A percentile compares a stretch with the other conserved stretches of the same genome.
Evolutionary conservation across 2,113 vertebrate species (phyloP).

Genomic region (Phyllostomus discolor): DNA sequence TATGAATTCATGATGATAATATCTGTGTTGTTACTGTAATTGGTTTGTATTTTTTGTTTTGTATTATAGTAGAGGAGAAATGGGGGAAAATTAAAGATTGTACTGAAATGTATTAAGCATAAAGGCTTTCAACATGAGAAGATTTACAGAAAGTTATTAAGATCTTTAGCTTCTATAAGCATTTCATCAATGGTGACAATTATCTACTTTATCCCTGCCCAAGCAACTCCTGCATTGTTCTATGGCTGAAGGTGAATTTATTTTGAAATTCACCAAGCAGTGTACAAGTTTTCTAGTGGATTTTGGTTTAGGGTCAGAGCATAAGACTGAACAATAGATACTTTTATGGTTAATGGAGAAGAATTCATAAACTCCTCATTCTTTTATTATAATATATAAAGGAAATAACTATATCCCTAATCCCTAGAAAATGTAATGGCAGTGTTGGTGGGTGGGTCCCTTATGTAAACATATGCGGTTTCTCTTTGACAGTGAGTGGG

Average conservation of each 20-base stretch:
- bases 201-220: neutral
- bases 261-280: neutral
- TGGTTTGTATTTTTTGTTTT: neutral
- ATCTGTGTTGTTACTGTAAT: neutral
- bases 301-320: neutral
- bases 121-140: slow-evolving; percentile 5
- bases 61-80: slow-evolving; percentile 9
- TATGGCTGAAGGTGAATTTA: neutral
- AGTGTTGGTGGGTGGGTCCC: neutral
- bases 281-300: neutral
- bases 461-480: neutral
- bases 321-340: neutral
- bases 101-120: neutral
- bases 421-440: neutral
- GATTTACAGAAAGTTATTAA: slow-evolving; percentile 21
- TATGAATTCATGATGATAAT: slow-evolving; percentile 36
- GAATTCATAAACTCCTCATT: neutral
- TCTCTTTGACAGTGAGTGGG: neutral
- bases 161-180: slow-evolving; percentile 32
- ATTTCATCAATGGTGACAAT: slow-evolving; percentile 1
- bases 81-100: neutral
- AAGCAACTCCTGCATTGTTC: neutral
- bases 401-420: neutral
- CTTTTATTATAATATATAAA: neutral
- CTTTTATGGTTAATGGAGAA: neutral